Evolutionary conservation across 1,140 invertebrate genomes (phyloP), one percentile per base, ranked within the genome.

Genomic region (Bombus vancouverensis): DNA sequence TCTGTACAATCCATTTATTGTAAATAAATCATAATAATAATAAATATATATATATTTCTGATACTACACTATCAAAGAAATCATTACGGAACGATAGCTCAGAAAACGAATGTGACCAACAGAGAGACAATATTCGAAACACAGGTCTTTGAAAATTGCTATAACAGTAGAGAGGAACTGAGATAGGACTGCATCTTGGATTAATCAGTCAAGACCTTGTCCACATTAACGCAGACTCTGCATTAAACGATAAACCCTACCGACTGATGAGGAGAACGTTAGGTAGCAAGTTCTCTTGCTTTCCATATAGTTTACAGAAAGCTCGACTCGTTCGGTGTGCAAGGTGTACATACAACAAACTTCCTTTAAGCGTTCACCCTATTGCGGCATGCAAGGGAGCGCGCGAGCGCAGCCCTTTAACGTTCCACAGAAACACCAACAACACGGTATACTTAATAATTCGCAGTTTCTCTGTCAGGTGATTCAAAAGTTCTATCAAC

Each of bases 281-380:
- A 59, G 18, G n/a, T 47, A 78, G 47, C 47, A 84, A 78, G 65
- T 78, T 84, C 75, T n/a, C 47, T 22, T 37, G 75, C 42, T 78
- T 44, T 53, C 42, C 42, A 76, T 68, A 68, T 62, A 68, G 62
- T 47, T 47, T 76, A 42, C 81, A 18, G 42, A 39, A 12, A 34
- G 32, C 44, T 15, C n/a, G 37, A 25, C 5, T 42, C 6, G n/a
- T 65, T 25, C 12, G 8, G 6, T n/a, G 28, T 32, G 37, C 34
- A 70, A 78, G 13, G 13, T 32, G 4, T 34, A 34, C 34, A 42
- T 42, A 44, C 44, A 32, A 2, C 34, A 3, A 57, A 77, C 73
- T 77, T 59, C 32, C 81, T 77, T 37, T 3, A 57, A 57, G 5
- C 44, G 65, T 47, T 22, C 73, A 39, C 2, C 12, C 18, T 15